Percentiles rank a stretch among this genome's conserved stretches.
Conservation (phyloP, 2,888 invertebrate genomes). For the Malthinus flaveolus region DNA sequence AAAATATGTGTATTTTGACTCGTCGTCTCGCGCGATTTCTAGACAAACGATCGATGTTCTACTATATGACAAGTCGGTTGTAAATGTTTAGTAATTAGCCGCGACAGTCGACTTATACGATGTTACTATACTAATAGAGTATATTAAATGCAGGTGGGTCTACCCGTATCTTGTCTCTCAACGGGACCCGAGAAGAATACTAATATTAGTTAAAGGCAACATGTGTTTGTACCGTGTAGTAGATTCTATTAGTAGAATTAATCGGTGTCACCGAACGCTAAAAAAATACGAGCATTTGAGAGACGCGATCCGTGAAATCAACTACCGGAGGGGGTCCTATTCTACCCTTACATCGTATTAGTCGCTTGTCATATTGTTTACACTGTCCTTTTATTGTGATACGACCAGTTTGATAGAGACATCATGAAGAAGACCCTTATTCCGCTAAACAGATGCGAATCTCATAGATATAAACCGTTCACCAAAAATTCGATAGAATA, state of each 20-base stretch:
- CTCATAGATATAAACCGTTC: conserved; percentile 8
- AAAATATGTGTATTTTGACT: conserved; percentile 27
- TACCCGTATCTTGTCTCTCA: conserved; percentile 43
- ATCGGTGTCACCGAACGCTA: conserved; percentile 32
- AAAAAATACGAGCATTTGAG: conserved; percentile 37
- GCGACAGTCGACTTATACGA: conserved; percentile 43
- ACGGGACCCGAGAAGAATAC: conserved; percentile 40
- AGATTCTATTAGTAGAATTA: conserved; percentile 32
- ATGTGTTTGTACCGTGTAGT: conserved; percentile 35
- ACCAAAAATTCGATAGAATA: conserved; percentile 4
- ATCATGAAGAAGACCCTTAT: conserved; percentile 30
- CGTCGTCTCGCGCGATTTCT: conserved; percentile 34
- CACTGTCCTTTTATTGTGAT: conserved; percentile 43
- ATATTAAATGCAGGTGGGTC: conserved; percentile 50
- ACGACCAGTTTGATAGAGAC: conserved; percentile 38
- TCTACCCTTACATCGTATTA: conserved; percentile 51
- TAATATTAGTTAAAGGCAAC: conserved; percentile 45
- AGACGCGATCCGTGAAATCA: conserved; percentile 41
- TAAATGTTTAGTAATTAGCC: conserved; percentile 45
- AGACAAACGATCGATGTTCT: conserved; percentile 46
- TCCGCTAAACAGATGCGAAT: conserved; percentile 18
- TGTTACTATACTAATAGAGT: conserved; percentile 45
- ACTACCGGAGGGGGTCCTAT: conserved; percentile 34
- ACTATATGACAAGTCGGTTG: conserved; percentile 48
- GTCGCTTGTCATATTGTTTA: conserved; percentile 57